Percentiles rank a stretch among this genome's conserved stretches.
These are phyloP conservation scores for Quadroppia sp. DNA, from an alignment of 2,888 invertebrate species.

Conservation along the genomic window DNA sequence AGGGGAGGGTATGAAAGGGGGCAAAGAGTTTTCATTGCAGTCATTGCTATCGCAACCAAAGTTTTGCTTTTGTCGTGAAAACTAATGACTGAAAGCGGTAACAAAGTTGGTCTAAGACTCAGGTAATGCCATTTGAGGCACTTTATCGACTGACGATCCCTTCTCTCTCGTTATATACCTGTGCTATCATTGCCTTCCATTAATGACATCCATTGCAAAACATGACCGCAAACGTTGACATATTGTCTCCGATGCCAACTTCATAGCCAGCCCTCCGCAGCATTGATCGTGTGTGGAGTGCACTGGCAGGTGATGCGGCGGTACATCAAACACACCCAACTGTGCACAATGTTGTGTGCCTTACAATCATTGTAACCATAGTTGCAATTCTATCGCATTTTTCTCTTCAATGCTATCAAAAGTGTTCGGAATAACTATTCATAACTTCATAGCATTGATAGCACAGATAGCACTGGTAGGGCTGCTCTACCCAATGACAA, in stretches of 20 bases:
- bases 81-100: constrained; percentile 30
- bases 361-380: constrained; percentile 9
- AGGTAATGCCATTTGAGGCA: constrained; percentile 26
- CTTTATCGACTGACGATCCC: constrained; percentile 19
- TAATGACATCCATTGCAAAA: not conserved
- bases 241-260: constrained; percentile 4
- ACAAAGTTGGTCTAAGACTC: constrained; percentile 29
- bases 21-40: not conserved
- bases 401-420: constrained; percentile 29
- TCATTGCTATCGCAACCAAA: constrained; percentile 39
- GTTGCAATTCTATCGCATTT: constrained; percentile 24
- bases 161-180: not conserved
- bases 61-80: constrained; percentile 31
- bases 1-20: constrained; percentile 27
- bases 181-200: constrained; percentile 11
- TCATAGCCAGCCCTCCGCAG: constrained; percentile 27
- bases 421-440: constrained; percentile 24
- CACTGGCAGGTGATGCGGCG: constrained; percentile 21
- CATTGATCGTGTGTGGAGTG: constrained; percentile 12
- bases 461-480: not conserved
- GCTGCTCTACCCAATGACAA: constrained; percentile 26
- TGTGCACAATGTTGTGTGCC: constrained; percentile 8
- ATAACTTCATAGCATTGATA: not conserved
- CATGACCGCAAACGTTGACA: not conserved
- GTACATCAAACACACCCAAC: constrained; percentile 36